Evolutionary conservation across 2,797 vertebrate genomes (phyloP).

Genomic region (Pseudopleuronectes americanus): DNA sequence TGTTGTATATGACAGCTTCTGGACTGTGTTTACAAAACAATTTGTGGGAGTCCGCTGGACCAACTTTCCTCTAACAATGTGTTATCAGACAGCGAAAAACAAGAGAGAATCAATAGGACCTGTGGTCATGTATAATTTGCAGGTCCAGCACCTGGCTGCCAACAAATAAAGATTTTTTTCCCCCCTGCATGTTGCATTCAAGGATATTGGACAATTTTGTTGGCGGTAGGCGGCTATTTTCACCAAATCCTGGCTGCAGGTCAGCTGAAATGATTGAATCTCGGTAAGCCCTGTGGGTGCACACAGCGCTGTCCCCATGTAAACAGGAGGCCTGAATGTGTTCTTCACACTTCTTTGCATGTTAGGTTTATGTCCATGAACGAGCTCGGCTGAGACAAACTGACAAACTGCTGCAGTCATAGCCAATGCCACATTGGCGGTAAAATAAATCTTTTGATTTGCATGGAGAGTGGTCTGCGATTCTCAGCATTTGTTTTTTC

Average conservation of each 20-base stretch:
- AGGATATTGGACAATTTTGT: slow-evolving; percentile 77
- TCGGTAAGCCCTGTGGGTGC: slow-evolving; percentile 69
- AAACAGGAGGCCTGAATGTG: slow-evolving; percentile 72
- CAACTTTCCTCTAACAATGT: slow-evolving; percentile 78
- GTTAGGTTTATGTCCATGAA: slow-evolving; percentile 45
- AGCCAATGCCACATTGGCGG: slow-evolving; percentile 47
- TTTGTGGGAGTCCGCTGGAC: slow-evolving; percentile 68
- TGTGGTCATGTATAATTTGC: slow-evolving; percentile 82
- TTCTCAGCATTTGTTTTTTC: slow-evolving; percentile 41
- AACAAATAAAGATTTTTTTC: slow-evolving; percentile 75
- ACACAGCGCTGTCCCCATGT: slow-evolving; percentile 67
- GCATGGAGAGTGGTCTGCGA: slow-evolving; percentile 41
- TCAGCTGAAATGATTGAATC: slow-evolving; percentile 76
- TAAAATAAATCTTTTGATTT: slow-evolving; percentile 69
- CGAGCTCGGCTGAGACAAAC: slow-evolving; percentile 42
- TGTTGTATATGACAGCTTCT: slow-evolving; percentile 62
- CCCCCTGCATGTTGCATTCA: slow-evolving; percentile 66
- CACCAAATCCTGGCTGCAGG: slow-evolving; percentile 72
- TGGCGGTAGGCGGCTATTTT: slow-evolving; percentile 70
- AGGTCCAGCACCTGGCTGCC: slow-evolving; percentile 77
- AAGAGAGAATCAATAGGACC: slow-evolving; percentile 81
- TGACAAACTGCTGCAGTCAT: slow-evolving; percentile 54
- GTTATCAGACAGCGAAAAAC: slow-evolving; percentile 80
- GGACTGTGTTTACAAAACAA: slow-evolving; percentile 74
- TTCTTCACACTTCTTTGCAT: slow-evolving; percentile 48